A percentile compares a stretch with the other conserved stretches of the same genome.
Evolutionary conservation across 2,113 vertebrate species (phyloP).

Genomic region (Ceyx margarethae): DNA sequence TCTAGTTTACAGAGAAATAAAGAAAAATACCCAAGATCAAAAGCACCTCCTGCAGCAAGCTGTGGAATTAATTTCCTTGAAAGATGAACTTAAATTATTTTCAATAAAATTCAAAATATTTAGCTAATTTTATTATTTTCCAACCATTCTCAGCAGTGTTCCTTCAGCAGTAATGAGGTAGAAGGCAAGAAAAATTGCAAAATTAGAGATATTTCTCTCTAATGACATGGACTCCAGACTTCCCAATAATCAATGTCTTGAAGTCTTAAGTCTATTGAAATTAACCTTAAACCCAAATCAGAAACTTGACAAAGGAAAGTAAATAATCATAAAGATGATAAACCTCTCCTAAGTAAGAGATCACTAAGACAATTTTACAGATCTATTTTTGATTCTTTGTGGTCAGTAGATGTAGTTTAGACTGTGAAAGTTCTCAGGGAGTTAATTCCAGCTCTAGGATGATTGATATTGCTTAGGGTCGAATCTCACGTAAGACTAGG

Average conservation of each 20-base stretch:
- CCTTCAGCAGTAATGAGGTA: not conserved
- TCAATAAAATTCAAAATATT: not conserved
- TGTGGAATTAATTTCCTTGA: not conserved
- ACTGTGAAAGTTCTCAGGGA: not conserved
- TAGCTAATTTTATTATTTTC: not conserved
- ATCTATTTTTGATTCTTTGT: not conserved
- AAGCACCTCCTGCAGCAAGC: not conserved
- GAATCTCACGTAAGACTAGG: not conserved
- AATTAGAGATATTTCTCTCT: not conserved
- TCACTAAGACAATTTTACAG: not conserved
- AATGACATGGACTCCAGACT: not conserved
- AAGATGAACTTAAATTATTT: not conserved
- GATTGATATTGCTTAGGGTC: not conserved
- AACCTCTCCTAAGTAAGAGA: not conserved
- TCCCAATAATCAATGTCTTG: not conserved
- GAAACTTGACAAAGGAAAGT: not conserved
- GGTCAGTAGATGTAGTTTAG: not conserved
- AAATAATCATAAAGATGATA: not conserved
- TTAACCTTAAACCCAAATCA: not conserved
- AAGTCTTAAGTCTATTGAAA: not conserved
- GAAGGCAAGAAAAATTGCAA: not conserved
- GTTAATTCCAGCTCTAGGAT: not conserved
- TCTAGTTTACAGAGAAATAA: not conserved
- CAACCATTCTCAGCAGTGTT: not conserved
- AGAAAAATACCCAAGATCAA: not conserved